Conservation (phyloP, 2,113 vertebrate species). For the Grantiella picta region DNA sequence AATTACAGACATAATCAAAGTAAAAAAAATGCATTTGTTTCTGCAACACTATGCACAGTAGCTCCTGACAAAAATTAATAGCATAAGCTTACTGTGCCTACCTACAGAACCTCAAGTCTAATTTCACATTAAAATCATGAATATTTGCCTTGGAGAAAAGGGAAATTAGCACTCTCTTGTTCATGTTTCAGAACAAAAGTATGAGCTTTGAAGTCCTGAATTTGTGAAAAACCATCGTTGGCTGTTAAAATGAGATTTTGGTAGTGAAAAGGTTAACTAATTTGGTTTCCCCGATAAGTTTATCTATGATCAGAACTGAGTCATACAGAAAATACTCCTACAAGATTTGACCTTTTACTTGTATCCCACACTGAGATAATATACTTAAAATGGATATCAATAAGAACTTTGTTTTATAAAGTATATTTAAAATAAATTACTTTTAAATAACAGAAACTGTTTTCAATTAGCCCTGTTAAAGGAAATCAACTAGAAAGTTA, state of each 20-base stretch:
- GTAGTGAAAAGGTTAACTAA: constrained; percentile 72
- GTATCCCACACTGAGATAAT: constrained; percentile 77
- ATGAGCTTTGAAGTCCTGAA: constrained; percentile 16
- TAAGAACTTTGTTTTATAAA: constrained; percentile 75
- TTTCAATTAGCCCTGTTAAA: constrained; percentile 72
- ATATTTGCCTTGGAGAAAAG: not conserved
- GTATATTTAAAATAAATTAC: constrained; percentile 73
- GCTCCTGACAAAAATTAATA: not conserved
- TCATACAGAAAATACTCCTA: constrained; percentile 79
- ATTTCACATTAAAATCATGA: not conserved
- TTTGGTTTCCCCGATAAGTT: constrained; percentile 74
- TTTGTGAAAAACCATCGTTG: not conserved
- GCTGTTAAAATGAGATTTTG: constrained; percentile 40
- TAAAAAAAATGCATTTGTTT: not conserved
- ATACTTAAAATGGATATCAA: constrained; percentile 73
- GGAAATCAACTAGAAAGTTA: constrained; percentile 66
- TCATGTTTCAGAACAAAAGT: constrained; percentile 22
- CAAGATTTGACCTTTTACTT: constrained; percentile 79
- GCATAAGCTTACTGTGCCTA: not conserved
- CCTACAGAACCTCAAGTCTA: not conserved
- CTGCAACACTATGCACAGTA: not conserved
- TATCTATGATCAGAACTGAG: constrained; percentile 78
- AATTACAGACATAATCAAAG: not conserved
- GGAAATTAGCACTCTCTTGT: constrained; percentile 9
- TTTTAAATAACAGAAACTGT: constrained; percentile 76